Conservation (phyloP, 1,140 invertebrate genomes). For the Adelges cooleyi region DNA sequence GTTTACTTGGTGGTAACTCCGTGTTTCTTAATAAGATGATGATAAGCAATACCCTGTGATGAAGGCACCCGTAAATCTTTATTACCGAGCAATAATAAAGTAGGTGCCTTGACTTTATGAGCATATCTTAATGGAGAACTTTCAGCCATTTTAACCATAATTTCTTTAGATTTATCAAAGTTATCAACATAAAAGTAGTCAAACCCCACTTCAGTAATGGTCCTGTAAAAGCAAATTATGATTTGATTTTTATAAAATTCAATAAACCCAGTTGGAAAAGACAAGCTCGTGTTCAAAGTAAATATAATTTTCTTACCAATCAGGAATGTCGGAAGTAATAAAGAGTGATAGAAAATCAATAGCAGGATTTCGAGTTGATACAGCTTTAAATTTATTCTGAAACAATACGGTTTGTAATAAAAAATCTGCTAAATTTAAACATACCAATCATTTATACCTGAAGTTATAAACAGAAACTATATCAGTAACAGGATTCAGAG, state of each 20-base stretch:
- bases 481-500: constrained; percentile 71
- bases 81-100: constrained; percentile 64
- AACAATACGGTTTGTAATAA: background rate
- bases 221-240: constrained; percentile 30
- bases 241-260: too few species aligned
- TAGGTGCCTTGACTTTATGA: constrained; percentile 63
- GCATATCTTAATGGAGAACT: constrained; percentile 53
- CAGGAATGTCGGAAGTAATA: constrained; percentile 4
- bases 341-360: constrained; percentile 1
- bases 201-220: constrained; percentile 44
- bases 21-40: constrained; percentile 51
- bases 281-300: background rate
- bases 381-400: background rate
- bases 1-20: constrained; percentile 47
- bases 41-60: constrained; percentile 59
- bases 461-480: constrained; percentile 49
- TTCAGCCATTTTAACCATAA: constrained; percentile 47
- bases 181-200: constrained; percentile 38
- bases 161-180: background rate
- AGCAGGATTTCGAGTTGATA: constrained; percentile 9
- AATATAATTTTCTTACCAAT: constrained; percentile 2
- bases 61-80: constrained; percentile 72
- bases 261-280: too few species aligned
- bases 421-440: constrained; percentile 30
- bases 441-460: constrained; percentile 83